Percentiles rank a stretch among this genome's conserved stretches.
Evolutionary conservation across 2,113 vertebrate species (phyloP).

Genomic region (Porphyrio hochstetteri): DNA sequence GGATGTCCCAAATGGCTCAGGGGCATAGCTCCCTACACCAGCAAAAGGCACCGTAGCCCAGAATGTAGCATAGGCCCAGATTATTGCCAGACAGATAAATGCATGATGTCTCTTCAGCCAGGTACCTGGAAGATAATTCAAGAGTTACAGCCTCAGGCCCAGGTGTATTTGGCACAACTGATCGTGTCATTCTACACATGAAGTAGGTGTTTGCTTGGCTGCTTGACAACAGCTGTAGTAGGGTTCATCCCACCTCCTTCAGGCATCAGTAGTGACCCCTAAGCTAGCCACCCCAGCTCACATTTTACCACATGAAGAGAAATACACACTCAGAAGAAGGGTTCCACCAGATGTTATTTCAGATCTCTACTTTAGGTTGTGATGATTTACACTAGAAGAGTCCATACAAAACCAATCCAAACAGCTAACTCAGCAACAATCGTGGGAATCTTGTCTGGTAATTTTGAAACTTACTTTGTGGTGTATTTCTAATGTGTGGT

Average conservation of each 20-base stretch:
- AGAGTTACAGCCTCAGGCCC: neutral
- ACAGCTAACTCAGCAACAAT: neutral
- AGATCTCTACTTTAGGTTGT: neutral
- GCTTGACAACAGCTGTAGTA: neutral
- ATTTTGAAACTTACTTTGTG: neutral
- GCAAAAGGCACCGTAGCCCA: conserved; percentile 94
- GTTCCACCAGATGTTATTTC: neutral
- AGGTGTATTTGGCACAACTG: neutral
- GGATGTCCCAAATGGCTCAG: conserved; percentile 94
- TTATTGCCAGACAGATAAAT: conserved; percentile 83
- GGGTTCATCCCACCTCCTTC: neutral
- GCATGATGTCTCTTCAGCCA: conserved; percentile 92
- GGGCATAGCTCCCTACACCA: conserved; percentile 90
- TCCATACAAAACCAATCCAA: neutral
- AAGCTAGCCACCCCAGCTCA: neutral
- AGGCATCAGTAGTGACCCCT: neutral
- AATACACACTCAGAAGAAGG: neutral
- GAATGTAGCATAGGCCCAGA: conserved; percentile 89
- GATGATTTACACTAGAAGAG: neutral
- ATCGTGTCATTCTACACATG: fast-evolving
- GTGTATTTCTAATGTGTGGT: neutral
- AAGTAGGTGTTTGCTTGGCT: neutral
- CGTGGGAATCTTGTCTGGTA: fast-evolving
- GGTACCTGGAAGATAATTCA: conserved; percentile 77
- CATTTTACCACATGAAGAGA: fast-evolving